Evolutionary conservation across 2,888 invertebrate species (phyloP), one percentile per base, ranked within the genome.

Genomic region (Thymelicus acteon): DNA sequence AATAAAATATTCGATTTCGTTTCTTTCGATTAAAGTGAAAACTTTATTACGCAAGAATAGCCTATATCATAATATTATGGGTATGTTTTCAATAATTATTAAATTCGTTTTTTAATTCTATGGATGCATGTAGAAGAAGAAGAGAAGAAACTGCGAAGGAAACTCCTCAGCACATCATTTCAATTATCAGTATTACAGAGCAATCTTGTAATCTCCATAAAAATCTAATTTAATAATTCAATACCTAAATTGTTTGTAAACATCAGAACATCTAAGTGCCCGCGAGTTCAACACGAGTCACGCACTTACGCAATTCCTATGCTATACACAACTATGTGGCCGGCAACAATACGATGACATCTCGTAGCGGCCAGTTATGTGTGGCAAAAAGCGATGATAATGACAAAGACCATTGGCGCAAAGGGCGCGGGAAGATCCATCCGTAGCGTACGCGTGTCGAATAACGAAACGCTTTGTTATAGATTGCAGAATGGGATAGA

Each of bases 311-410:
- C 40, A 40, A 40, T 64, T 52, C 24, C 52, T 10, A n/a, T 49
- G 62, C 15, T 52, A 39, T 54, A 54, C 40, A 7, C 54, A 40
- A 44, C 54, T 44, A 65, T 64, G 40, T 39, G 52, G 61, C 47
- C 47, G 6, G 49, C 31, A 61, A 68, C 67, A 68, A 61, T 68
- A 70, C 72, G 72, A 71, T 73, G 73, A 72, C 71, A 71, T 52
- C 68, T 69, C 58, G 64, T 67, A 54, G 62, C 57, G 49, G 67
- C 67, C 68, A 62, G 68, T 54, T 68, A 89, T 89, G 85, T 87
- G 89, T 79, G 85, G 91, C 91, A 92, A 92, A 92, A 93, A 92
- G 88, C 86, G 89, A 90, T 90, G 91, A 91, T 93, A 93, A 93
- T 92, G 92, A 90, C 89, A 86, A 82, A 89, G 87, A 83, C 86